A percentile compares a stretch with the other conserved stretches of the same genome.
Evolutionary conservation across 2,888 invertebrate genomes (phyloP).

Genomic region (Luffia ferchaultella): DNA sequence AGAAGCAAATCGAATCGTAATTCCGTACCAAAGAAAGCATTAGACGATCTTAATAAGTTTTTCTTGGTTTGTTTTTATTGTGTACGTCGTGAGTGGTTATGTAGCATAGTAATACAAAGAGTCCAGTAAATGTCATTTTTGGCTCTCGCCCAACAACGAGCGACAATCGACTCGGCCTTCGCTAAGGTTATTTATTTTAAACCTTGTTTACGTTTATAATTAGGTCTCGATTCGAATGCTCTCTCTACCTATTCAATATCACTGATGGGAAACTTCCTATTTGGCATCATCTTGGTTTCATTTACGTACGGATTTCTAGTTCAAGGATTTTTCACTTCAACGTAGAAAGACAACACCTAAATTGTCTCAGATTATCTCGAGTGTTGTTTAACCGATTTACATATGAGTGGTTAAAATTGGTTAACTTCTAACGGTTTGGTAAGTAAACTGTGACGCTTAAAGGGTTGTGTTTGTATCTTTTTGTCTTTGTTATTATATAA

Average conservation of each 20-base stretch:
- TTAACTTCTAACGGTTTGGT: too few species aligned
- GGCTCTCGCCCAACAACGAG: constrained; percentile 40
- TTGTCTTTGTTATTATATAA: too few species aligned
- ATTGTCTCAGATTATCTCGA: too few species aligned
- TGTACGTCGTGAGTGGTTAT: not conserved
- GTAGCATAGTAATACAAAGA: not conserved
- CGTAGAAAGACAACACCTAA: too few species aligned
- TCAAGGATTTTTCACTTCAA: too few species aligned
- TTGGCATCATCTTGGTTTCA: too few species aligned
- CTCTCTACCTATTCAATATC: not conserved
- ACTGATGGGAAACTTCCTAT: not conserved
- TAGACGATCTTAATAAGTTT: not conserved
- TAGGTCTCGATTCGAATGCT: not conserved
- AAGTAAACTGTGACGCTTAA: too few species aligned
- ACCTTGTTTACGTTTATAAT: constrained; percentile 26
- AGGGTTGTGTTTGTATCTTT: too few species aligned
- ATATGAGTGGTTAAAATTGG: too few species aligned
- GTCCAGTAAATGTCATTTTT: constrained; percentile 15
- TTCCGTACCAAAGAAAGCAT: not conserved
- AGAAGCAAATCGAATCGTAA: not conserved
- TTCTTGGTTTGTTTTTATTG: not conserved
- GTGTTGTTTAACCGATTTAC: too few species aligned
- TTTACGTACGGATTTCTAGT: too few species aligned
- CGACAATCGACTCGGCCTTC: constrained; percentile 54
- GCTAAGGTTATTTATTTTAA: constrained; percentile 42